phyloP scores from a whole-genome alignment of 2,888 invertebrate genomes.

The Noctua pronuba region DNA sequence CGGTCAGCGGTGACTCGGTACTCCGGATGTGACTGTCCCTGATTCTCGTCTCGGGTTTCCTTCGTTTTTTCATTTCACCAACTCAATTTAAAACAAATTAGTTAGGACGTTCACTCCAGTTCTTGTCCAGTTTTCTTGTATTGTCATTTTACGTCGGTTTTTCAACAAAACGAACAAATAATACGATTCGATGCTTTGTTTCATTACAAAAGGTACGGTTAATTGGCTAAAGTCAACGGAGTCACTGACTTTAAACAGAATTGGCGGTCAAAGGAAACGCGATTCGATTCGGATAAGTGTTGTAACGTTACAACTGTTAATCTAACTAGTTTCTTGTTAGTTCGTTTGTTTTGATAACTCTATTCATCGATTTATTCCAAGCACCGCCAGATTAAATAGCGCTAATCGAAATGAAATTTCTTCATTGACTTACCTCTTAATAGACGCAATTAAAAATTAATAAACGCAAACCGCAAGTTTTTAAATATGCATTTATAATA shows the following conservation, averaged over 20 bases:
- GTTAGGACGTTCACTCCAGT: conserved; percentile 78
- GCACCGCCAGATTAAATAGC: conserved; percentile 53
- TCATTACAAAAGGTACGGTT: conserved; percentile 73
- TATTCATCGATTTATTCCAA: conserved; percentile 55
- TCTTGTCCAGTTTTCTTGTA: conserved; percentile 70
- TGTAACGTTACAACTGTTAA: conserved; percentile 64
- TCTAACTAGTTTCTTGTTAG: conserved; percentile 67
- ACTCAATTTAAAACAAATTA: conserved; percentile 85
- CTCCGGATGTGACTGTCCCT: conserved; percentile 82
- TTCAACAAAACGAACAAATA: conserved; percentile 69
- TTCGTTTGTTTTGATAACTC: conserved; percentile 60
- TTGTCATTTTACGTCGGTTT: conserved; percentile 66
- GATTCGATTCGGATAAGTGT: conserved; percentile 70
- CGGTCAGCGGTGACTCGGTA: conserved; percentile 68
- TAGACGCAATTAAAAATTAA: conserved; percentile 42
- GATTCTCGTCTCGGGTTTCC: conserved; percentile 68
- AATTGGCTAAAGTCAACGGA: conserved; percentile 71
- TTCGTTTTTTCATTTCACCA: conserved; percentile 75
- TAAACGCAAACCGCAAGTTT: conserved; percentile 34
- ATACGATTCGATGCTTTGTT: conserved; percentile 70
- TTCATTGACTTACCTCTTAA: conserved; percentile 58
- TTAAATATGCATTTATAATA: conserved; percentile 48
- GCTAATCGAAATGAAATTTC: conserved; percentile 56
- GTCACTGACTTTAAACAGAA: conserved; percentile 73
- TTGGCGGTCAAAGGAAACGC: conserved; percentile 75